Evolutionary conservation across 2,888 invertebrate genomes (phyloP), one percentile per base, ranked within the genome.

Genomic region (Crematogaster levior): DNA sequence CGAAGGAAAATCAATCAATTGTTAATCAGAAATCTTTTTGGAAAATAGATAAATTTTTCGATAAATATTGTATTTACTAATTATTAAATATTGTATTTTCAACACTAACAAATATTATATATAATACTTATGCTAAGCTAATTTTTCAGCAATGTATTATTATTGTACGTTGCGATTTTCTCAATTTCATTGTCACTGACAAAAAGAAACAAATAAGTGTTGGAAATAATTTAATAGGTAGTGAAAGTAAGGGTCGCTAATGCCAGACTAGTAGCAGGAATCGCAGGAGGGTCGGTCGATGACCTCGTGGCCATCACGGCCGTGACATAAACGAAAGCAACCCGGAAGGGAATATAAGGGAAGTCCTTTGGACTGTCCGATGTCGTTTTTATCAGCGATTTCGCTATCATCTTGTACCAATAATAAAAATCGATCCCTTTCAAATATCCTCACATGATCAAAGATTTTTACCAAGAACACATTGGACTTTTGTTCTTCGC

Each of bases 371-470:
- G 30, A 46, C n/a, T 12, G n/a, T 30, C 7, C 58, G 72, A 21
- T n/a, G 2, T 58, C n/a, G 10, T 56, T 4, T 30, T 12, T 15
- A 43, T 51, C 48, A 51, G 34, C 53, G 3, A 61, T 46, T 40
- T 51, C 72, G 24, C 53, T 86, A 85, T 88, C 90, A 87, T 84
- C 86, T 86, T 48, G 74, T 83, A 86, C 63, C 84, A 82, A 70
- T 72, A 90, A 91, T 91, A 92, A 92, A n/a, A 87, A 88, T 89
- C 91, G 92, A 92, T 85, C 90, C 88, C 87, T 92, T 93, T 93
- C 93, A 93, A 94, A 94, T 94, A 94, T 94, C 93, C 93, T 93
- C 93, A 90, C 93, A 93, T 93, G 93, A 93, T 91, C 93, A 93
- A 91, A 93, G 94, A 92, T 92, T 92, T 93, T 93, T 93, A 93